Percentiles rank a stretch among this genome's conserved stretches.
Conservation (phyloP, 2,888 invertebrate species). For the Acheta domesticus region DNA sequence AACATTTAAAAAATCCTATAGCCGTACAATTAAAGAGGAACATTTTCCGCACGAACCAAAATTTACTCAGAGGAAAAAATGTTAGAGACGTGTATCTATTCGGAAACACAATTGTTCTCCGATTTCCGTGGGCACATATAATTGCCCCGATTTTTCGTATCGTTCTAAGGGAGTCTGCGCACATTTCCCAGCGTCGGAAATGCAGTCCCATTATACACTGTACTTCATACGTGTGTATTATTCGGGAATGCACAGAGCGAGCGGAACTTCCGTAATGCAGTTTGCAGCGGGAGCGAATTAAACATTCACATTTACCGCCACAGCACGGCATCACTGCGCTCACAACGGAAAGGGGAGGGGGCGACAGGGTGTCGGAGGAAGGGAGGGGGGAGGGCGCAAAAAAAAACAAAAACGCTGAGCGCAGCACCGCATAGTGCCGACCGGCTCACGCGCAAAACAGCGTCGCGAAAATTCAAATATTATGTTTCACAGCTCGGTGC, state of each 20-base stretch:
- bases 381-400: not conserved
- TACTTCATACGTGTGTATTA: not conserved
- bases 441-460: not conserved
- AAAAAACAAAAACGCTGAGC: not conserved
- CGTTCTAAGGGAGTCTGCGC: not conserved
- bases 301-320: not conserved
- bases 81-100: not conserved
- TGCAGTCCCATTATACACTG: not conserved
- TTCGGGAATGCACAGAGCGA: not conserved
- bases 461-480: conserved; percentile 18
- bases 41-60: too few relatives aligned
- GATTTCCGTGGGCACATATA: not conserved
- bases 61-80: too few relatives aligned
- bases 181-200: not conserved
- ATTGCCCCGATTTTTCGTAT: not conserved
- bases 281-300: not conserved
- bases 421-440: not conserved
- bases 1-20: too few relatives aligned
- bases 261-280: conserved; percentile 10
- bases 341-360: not conserved
- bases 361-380: not conserved
- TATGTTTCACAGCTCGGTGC: conserved; percentile 10
- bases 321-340: not conserved
- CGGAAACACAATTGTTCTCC: not conserved
- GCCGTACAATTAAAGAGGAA: too few relatives aligned